These are phyloP conservation scores for Chelonoidis abingdonii DNA, from an alignment of 2,113 vertebrate species.

Conservation along the genomic window DNA sequence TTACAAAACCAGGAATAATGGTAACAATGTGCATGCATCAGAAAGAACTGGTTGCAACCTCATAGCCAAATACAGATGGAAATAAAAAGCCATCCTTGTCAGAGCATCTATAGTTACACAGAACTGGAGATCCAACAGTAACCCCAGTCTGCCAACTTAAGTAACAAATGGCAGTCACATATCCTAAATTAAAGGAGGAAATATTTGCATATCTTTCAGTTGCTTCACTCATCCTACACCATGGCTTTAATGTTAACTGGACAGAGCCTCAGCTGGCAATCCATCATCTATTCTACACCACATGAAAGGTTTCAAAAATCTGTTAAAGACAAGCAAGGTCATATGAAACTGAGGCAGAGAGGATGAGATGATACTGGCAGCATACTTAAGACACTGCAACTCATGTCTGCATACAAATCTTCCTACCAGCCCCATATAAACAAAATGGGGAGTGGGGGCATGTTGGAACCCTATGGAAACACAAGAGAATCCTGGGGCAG, in stretches of 20 bases:
- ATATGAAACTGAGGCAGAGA: not conserved
- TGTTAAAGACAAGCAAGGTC: not conserved
- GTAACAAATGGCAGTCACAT: not conserved
- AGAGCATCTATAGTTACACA: not conserved
- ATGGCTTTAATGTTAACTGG: not conserved
- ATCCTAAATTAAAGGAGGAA: not conserved
- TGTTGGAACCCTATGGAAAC: not conserved
- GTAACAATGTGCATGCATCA: not conserved
- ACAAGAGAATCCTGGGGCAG: not conserved
- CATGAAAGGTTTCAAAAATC: not conserved
- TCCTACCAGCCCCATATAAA: not conserved
- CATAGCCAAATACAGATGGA: not conserved
- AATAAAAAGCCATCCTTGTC: not conserved
- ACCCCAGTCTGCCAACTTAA: not conserved
- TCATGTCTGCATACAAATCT: not conserved
- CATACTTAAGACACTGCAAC: not conserved
- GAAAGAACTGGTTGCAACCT: not conserved
- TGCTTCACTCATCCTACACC: not conserved
- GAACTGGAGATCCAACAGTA: not conserved
- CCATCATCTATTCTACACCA: not conserved
- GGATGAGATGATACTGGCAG: no score
- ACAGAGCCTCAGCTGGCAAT: not conserved
- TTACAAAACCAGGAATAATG: not conserved
- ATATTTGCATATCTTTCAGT: not conserved
- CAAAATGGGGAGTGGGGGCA: no score